Conservation (phyloP, 2,113 vertebrate genomes). For the Dicaeum eximium region DNA sequence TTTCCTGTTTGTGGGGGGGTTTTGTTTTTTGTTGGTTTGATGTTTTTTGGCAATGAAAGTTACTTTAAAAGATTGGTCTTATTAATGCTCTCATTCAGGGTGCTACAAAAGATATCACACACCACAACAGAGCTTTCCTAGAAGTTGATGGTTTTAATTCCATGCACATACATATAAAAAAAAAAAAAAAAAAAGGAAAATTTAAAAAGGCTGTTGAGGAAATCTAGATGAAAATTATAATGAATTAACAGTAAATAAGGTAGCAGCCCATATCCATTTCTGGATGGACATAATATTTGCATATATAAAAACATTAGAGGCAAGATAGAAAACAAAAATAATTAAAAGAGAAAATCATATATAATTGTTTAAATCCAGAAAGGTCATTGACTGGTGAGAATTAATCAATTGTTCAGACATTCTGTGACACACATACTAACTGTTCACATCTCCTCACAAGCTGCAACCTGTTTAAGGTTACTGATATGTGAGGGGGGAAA, state of each 20-base stretch:
- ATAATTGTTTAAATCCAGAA: neutral
- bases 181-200: neutral
- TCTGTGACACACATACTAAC: neutral
- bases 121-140: neutral
- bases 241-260: neutral
- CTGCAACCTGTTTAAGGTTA: neutral
- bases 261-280: neutral
- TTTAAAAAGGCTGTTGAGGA: neutral
- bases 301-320: neutral
- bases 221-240: neutral
- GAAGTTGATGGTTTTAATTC: neutral
- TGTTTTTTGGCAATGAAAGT: neutral
- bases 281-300: neutral
- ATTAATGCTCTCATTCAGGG: neutral
- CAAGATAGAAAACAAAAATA: neutral
- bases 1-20: neutral
- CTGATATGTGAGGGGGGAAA: neutral
- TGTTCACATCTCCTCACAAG: neutral
- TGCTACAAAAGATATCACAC: neutral
- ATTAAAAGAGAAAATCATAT: neutral
- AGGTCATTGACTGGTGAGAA: neutral
- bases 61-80: neutral
- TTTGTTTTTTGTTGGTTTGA: neutral
- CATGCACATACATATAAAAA: rapidly evolving
- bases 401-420: neutral